Percentiles rank a stretch among this genome's conserved stretches.
phyloP scores from a whole-genome alignment of 2,888 invertebrate genomes.

The Drosophila basisetae region DNA sequence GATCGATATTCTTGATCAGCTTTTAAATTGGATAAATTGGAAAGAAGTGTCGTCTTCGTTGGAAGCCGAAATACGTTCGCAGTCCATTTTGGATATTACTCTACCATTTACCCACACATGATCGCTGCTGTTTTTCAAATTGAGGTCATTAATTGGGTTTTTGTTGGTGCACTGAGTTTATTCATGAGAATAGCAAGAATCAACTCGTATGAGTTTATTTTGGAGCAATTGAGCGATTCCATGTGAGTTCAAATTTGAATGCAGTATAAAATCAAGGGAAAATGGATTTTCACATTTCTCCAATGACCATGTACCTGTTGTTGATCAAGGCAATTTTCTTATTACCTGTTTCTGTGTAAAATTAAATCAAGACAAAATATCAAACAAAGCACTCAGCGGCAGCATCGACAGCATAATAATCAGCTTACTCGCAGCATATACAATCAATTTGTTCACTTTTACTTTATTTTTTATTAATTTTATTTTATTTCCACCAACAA shows the following conservation, averaged over 20 bases:
- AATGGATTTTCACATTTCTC: background rate
- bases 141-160: too few species aligned
- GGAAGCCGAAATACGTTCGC: too few species aligned
- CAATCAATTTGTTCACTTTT: too few species aligned
- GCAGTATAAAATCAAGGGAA: background rate
- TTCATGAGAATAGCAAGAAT: background rate
- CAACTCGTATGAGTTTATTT: background rate
- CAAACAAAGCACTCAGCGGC: background rate
- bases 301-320: too few species aligned
- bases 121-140: too few species aligned
- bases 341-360: background rate
- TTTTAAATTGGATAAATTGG: background rate
- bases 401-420: background rate
- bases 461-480: background rate
- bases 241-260: background rate
- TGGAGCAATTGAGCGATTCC: background rate
- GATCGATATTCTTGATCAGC: background rate
- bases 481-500: background rate
- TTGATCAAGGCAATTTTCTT: background rate
- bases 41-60: background rate
- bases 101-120: too few species aligned
- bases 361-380: background rate
- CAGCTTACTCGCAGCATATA: background rate
- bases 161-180: background rate
- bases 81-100: background rate